Evolutionary conservation across 2,113 vertebrate species (phyloP).

Genomic region (Drymodes brunneopygia): DNA sequence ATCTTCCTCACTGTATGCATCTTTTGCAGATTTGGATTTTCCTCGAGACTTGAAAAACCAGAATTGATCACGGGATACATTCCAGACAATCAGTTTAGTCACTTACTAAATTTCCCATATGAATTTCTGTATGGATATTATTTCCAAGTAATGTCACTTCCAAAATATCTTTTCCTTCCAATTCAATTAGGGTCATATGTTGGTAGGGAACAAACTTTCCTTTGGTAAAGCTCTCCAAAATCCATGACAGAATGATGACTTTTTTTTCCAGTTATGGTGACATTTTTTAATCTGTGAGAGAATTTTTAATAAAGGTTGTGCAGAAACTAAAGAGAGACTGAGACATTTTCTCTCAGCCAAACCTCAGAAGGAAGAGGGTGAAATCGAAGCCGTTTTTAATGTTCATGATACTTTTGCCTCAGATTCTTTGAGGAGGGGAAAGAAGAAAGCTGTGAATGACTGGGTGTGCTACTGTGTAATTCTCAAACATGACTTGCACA

Average conservation of each 20-base stretch:
- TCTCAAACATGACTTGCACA: background rate
- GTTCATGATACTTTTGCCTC: background rate
- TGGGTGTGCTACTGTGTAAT: background rate
- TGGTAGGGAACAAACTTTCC: background rate
- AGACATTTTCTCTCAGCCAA: background rate
- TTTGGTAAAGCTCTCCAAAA: background rate
- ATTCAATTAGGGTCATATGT: background rate
- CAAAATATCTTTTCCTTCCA: background rate
- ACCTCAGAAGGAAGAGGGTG: background rate
- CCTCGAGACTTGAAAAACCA: background rate
- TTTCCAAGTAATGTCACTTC: background rate
- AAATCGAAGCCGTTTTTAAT: background rate
- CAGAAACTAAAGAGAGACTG: background rate
- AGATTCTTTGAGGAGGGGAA: background rate
- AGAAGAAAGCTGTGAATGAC: background rate
- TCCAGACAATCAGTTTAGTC: background rate
- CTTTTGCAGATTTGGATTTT: background rate
- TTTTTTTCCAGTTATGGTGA: background rate
- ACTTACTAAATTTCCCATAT: background rate
- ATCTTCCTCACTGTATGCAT: background rate
- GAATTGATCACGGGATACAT: background rate
- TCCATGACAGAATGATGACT: background rate
- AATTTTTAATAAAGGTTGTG: background rate
- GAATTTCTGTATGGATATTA: background rate
- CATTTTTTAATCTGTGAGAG: background rate